Conservation (phyloP, 2,797 vertebrate species). For the Furcifer pardalis region DNA sequence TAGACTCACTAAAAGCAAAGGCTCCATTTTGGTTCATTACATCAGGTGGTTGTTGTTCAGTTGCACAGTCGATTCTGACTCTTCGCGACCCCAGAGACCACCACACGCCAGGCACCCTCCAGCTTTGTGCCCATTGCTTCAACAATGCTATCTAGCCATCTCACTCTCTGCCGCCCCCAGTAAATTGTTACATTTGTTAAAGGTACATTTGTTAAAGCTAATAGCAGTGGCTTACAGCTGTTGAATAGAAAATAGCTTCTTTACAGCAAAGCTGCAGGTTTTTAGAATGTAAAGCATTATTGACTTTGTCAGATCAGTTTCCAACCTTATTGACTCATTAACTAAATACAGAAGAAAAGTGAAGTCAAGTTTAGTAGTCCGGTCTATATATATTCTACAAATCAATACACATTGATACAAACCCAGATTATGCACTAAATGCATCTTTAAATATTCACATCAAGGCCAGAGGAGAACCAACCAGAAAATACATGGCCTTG, state of each 20-base stretch:
- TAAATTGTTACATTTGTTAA: constrained; percentile 59
- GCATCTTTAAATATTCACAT: constrained; percentile 53
- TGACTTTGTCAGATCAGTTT: constrained; percentile 81
- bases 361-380: constrained; percentile 65
- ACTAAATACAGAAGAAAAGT: constrained; percentile 78
- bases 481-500: constrained; percentile 57
- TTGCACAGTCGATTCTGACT: no score
- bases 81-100: no score
- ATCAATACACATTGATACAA: constrained; percentile 78
- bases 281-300: constrained; percentile 76
- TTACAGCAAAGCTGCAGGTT: constrained; percentile 68
- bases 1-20: no score
- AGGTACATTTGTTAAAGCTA: constrained; percentile 57
- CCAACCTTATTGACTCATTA: constrained; percentile 76
- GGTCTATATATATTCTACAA: constrained; percentile 79
- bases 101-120: no score
- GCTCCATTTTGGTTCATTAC: no score
- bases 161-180: no score
- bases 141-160: no score
- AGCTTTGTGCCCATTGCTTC: no score
- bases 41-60: no score
- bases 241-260: constrained; percentile 66
- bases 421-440: constrained; percentile 71
- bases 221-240: constrained; percentile 52
- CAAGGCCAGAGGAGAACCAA: constrained; percentile 56